Evolutionary conservation across 2,113 vertebrate genomes (phyloP).

Genomic region (Miniopterus natalensis): DNA sequence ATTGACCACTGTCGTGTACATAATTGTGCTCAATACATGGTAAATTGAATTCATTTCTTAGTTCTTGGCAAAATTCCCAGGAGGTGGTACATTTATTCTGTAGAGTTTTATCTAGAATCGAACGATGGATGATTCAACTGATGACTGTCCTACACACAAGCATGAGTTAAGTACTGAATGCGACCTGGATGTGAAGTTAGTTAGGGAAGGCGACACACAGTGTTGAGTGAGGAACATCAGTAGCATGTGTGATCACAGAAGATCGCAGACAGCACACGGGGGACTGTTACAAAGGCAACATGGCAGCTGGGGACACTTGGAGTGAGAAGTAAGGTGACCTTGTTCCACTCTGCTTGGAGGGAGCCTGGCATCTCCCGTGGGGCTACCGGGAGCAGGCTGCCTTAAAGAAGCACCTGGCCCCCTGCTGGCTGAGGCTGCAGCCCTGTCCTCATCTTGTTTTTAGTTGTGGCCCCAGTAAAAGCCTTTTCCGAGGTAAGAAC

Average conservation of each 20-base stretch:
- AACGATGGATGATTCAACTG: background rate
- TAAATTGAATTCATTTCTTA: background rate
- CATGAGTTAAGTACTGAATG: background rate
- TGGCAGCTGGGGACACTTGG: background rate
- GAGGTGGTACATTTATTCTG: background rate
- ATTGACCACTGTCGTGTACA: background rate
- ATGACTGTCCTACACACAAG: background rate
- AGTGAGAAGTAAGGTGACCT: background rate
- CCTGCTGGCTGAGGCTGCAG: too few species aligned
- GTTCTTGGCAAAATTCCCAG: background rate
- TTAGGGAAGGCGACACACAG: background rate
- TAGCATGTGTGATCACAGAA: background rate
- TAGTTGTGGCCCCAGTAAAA: too few species aligned
- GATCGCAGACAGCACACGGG: background rate
- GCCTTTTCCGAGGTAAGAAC: too few species aligned
- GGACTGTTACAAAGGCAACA: background rate
- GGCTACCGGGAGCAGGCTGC: too few species aligned
- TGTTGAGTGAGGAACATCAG: background rate
- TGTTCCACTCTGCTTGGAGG: background rate
- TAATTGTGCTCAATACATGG: background rate
- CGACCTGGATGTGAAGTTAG: background rate
- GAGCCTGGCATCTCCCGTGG: background rate
- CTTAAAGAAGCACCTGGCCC: too few species aligned
- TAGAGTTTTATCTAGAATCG: background rate
- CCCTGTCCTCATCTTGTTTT: too few species aligned